phyloP scores from a whole-genome alignment of 2,888 invertebrate genomes.

The Lasioglossum malachurum region DNA sequence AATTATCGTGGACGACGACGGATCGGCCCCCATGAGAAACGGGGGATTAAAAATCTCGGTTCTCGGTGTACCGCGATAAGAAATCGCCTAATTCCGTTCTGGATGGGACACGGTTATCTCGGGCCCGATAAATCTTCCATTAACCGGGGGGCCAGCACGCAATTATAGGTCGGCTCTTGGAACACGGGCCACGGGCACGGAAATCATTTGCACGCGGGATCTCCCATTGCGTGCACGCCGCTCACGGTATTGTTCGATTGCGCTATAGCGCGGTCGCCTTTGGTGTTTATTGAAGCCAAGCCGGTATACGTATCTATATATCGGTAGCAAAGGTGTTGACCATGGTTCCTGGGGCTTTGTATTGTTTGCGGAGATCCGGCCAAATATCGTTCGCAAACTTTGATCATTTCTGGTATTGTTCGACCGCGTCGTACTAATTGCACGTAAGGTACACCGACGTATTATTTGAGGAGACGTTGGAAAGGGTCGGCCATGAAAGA shows the following conservation, averaged over 20 bases:
- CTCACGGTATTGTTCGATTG: conserved; percentile 24
- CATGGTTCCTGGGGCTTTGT: background rate
- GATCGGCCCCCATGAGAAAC: background rate
- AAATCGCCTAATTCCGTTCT: background rate
- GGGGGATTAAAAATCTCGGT: background rate
- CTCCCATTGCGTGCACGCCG: conserved; percentile 14
- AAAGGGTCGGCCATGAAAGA: background rate
- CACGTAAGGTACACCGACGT: conserved; percentile 33
- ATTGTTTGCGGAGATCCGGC: conserved; percentile 43
- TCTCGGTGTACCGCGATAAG: background rate
- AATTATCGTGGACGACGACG: background rate
- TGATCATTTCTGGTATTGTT: conserved; percentile 49
- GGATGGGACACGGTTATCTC: background rate
- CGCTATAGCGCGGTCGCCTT: conserved; percentile 39
- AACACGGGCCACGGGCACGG: background rate
- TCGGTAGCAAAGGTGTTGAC: conserved; percentile 43
- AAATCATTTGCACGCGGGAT: conserved; percentile 21
- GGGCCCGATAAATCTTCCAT: conserved; percentile 5
- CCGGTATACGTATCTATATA: background rate
- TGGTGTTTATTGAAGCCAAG: conserved; percentile 41
- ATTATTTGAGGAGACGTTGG: background rate
- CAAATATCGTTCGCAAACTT: conserved; percentile 55
- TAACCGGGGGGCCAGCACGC: background rate
- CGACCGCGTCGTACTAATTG: conserved; percentile 41
- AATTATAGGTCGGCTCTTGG: conserved; percentile 17